Percentiles rank a stretch among this genome's conserved stretches.
Conservation (phyloP, 2,888 invertebrate genomes). For the Tupiocoris notatus region DNA sequence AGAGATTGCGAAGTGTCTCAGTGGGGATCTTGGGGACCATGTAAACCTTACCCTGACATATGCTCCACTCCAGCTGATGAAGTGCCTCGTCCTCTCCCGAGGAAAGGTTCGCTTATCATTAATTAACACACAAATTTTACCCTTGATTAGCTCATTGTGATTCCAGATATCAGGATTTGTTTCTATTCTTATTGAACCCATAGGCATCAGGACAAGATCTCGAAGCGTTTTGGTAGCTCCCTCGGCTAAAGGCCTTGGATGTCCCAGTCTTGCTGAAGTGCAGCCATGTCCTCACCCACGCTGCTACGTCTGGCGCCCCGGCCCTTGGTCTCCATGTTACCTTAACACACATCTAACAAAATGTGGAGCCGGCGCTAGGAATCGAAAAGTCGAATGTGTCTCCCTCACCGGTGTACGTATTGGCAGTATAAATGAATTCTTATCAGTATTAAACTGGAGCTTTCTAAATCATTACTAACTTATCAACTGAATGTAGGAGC, state of each 20-base stretch:
- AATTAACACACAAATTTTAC: too few species aligned
- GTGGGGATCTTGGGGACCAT: slow-evolving; percentile 65
- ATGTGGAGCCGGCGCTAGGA: slow-evolving; percentile 64
- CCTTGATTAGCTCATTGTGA: too few species aligned
- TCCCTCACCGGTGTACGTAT: slow-evolving; percentile 58
- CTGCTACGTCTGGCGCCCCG: slow-evolving; percentile 59
- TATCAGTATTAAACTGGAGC: too few species aligned
- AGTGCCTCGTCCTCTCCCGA: slow-evolving; percentile 35
- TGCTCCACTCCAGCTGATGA: slow-evolving; percentile 40
- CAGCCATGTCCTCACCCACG: slow-evolving; percentile 59
- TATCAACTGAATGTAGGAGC: too few species aligned
- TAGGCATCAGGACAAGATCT: slow-evolving; percentile 52
- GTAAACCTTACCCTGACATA: slow-evolving; percentile 56
- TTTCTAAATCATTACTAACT: not conserved
- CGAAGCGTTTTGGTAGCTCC: slow-evolving; percentile 53
- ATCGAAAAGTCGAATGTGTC: slow-evolving; percentile 60
- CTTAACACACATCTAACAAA: slow-evolving; percentile 53
- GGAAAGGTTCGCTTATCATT: slow-evolving; percentile 47
- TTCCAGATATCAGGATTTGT: not conserved
- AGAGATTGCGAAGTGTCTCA: slow-evolving; percentile 63
- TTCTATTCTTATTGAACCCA: not conserved
- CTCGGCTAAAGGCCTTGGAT: slow-evolving; percentile 53
- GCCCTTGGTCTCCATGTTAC: slow-evolving; percentile 60
- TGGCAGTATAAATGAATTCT: too few species aligned
- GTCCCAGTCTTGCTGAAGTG: slow-evolving; percentile 59